Evolutionary conservation across 2,797 vertebrate genomes (phyloP).

Genomic region (Myiotriccus ornatus): DNA sequence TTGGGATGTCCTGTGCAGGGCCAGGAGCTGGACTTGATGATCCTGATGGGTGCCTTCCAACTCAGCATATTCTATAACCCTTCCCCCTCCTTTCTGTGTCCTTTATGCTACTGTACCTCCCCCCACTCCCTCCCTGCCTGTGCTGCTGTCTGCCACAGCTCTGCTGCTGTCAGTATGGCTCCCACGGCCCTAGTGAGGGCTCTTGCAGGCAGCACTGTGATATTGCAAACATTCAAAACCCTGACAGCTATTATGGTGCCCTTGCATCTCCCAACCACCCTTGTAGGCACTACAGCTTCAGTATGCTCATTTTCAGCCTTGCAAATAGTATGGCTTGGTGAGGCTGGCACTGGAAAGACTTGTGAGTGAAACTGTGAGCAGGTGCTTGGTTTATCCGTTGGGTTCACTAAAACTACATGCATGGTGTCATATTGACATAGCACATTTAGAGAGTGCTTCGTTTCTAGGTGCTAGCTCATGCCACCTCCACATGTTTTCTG

Average conservation of each 20-base stretch:
- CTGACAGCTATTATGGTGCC: not conserved
- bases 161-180: fast-evolving
- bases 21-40: not conserved
- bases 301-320: not conserved
- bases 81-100: not conserved
- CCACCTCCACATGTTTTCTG: not conserved
- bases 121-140: not conserved
- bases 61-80: not conserved
- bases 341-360: not conserved
- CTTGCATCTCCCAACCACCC: not conserved
- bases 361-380: not conserved
- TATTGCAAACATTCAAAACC: not conserved
- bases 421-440: not conserved
- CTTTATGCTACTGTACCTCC: not conserved
- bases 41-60: not conserved
- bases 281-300: not conserved
- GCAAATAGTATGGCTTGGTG: not conserved
- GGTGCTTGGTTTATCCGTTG: not conserved
- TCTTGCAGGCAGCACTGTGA: not conserved
- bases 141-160: not conserved
- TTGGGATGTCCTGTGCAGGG: not conserved
- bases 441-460: not conserved
- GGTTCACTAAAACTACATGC: not conserved
- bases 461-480: not conserved
- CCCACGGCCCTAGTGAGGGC: fast-evolving